A percentile compares a stretch with the other conserved stretches of the same genome.
These are phyloP conservation scores for Eugnorisma glareosa DNA, from an alignment of 2,888 invertebrate species.

Conservation along the genomic window DNA sequence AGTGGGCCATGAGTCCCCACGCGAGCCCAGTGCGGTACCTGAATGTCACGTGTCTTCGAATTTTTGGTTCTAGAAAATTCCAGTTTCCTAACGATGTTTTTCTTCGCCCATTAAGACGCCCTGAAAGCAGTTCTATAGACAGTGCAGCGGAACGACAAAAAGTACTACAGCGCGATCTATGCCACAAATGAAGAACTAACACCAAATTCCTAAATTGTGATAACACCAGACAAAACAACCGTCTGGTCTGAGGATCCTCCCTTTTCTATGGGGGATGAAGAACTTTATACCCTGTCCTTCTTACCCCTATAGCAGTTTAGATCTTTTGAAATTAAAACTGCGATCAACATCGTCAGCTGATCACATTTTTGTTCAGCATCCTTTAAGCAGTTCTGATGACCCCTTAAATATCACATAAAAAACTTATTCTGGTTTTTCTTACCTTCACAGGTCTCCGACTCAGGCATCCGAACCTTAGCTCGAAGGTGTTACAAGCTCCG, in stretches of 20 bases:
- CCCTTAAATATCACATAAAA: not conserved
- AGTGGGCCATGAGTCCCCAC: not conserved
- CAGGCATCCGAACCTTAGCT: conserved; percentile 96
- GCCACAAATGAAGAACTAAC: not conserved
- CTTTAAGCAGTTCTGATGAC: not conserved
- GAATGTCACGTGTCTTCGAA: not conserved
- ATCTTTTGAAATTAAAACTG: not conserved
- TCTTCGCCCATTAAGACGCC: not conserved
- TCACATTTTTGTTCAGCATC: not conserved
- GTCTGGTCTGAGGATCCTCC: not conserved
- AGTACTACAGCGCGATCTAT: not conserved
- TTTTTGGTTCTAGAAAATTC: not conserved
- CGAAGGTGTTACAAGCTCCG: conserved; percentile 96
- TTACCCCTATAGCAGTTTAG: not conserved
- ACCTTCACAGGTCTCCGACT: conserved; percentile 93
- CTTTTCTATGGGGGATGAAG: not conserved
- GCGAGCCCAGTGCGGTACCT: not conserved
- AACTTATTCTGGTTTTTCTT: not conserved
- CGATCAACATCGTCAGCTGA: not conserved
- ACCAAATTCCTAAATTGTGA: not conserved
- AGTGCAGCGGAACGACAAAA: not conserved
- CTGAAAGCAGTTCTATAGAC: not conserved
- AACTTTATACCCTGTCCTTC: not conserved
- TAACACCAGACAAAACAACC: not conserved
- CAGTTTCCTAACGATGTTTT: not conserved